A percentile compares a stretch with the other conserved stretches of the same genome.
These are phyloP conservation scores for Gryon sp. DNA, from an alignment of 1,140 invertebrate species.

Conservation along the genomic window DNA sequence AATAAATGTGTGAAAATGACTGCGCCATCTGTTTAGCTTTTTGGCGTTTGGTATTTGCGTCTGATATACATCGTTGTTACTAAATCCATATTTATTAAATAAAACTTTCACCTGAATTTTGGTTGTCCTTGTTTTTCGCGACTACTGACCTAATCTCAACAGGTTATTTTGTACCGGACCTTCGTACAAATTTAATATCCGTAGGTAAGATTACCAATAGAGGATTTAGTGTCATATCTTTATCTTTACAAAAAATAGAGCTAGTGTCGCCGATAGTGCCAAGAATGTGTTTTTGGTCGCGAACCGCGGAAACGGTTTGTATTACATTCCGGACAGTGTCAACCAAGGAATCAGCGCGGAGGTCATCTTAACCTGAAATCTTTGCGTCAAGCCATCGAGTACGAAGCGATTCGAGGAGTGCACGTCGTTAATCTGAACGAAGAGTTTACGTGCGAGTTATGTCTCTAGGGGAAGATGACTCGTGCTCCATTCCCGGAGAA, in stretches of 20 bases:
- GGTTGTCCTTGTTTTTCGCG: too few species aligned
- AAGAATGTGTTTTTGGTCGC: conserved; percentile 23
- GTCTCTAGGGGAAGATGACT: conserved; percentile 64
- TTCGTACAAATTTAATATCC: conserved; percentile 8
- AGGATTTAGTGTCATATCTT: conserved; percentile 47
- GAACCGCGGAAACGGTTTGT: conserved; percentile 26
- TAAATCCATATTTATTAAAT: too few species aligned
- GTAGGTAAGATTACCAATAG: conserved; percentile 17
- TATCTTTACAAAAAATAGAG: conserved; percentile 23
- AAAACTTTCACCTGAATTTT: too few species aligned
- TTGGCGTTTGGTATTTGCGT: too few species aligned
- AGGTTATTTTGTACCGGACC: conserved; percentile 12
- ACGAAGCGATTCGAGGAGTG: conserved; percentile 23
- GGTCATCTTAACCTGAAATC: conserved; percentile 35
- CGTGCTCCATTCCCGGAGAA: conserved; percentile 50
- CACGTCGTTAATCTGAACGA: conserved; percentile 18
- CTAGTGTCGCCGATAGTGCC: conserved; percentile 16
- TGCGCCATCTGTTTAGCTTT: too few species aligned
- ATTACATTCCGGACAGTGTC: too few species aligned
- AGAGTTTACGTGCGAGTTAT: conserved; percentile 58
- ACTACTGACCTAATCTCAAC: too few species aligned
- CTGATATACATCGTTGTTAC: too few species aligned
- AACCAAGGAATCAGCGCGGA: neutral
- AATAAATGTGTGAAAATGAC: too few species aligned
- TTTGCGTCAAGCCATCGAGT: conserved; percentile 8